phyloP scores from a whole-genome alignment of 2,113 vertebrate species.

The Patagioenas fasciata region DNA sequence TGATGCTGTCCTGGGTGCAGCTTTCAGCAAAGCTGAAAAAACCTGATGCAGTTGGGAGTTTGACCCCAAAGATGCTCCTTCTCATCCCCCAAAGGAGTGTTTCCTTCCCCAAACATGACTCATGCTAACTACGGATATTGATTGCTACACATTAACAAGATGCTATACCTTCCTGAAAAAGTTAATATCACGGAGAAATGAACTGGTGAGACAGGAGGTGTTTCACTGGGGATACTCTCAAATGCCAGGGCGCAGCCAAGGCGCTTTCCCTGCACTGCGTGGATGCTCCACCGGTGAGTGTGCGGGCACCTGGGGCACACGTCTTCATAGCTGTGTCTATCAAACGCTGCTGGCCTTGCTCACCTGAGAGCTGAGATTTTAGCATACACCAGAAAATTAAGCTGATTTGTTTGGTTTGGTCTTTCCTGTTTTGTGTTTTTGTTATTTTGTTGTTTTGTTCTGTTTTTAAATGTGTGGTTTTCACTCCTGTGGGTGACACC shows the following conservation, averaged over 20 bases:
- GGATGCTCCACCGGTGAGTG: fast-evolving
- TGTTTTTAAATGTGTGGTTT: neutral
- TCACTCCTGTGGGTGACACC: neutral
- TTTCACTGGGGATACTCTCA: neutral
- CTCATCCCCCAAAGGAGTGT: neutral
- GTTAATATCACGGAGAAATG: neutral
- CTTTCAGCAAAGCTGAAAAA: neutral
- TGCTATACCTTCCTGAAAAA: neutral
- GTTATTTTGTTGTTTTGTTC: too few species aligned
- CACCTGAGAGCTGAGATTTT: neutral
- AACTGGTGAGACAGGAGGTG: fast-evolving
- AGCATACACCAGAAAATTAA: neutral
- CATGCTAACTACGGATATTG: neutral
- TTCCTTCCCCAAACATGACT: neutral
- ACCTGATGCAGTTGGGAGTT: neutral
- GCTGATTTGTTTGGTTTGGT: neutral
- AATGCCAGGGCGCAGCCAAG: too few species aligned
- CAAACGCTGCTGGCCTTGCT: fast-evolving
- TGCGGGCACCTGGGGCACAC: neutral
- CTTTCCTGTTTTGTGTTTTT: too few species aligned
- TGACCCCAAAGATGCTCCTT: neutral
- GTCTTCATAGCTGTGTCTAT: neutral
- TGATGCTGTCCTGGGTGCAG: neutral
- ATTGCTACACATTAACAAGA: neutral
- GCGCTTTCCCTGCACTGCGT: fast-evolving